Evolutionary conservation across 1,140 invertebrate species (phyloP), one percentile per base, ranked within the genome.

Genomic region (Drosophila eugracilis): DNA sequence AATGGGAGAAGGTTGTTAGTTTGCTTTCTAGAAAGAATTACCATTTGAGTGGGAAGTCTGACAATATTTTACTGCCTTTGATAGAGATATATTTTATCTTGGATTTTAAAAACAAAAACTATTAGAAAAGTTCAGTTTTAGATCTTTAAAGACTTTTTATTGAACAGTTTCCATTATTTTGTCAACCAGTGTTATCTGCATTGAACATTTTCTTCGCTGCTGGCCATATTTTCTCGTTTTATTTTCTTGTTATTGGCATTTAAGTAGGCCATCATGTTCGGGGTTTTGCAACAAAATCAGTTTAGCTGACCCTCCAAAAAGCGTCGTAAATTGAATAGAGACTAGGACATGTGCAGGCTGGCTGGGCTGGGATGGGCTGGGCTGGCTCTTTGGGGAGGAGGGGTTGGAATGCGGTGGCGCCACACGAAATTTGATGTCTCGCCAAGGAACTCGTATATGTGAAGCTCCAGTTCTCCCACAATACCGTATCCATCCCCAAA

Each of bases 381-480:
- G 5, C 9, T 17, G 5, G 5, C 9, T 37, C 17, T 21, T 50
- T 9, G 36, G 5, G 19, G 1, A 12, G 2, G 10, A 1, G 28
- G 3, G 24, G n/a, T n/a, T n/a, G n/a, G 6, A 10, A 9, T 3
- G 24, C 28, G 59, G 24, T 36, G 59, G 59, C 59, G 55, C 37
- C 59, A 63, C 21, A 62, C 15, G 59, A 45, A 24, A 62, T 62
- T 44, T 62, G 32, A 9, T 62, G 59, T 17, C 55, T 39, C 59
- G 37, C 9, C 59, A 5, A 36, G 37, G 55, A 63, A 63, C 12
- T 63, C 59, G 26, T 42, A 63, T 37, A 34, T 44, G 37, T 60
- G 53, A n/a, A 21, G 12, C 52, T 54, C 15, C 14, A 14, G n/a
- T n/a, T n/a, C n/a, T n/a, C n/a, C n/a, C n/a, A n/a, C n/a, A 10